Evolutionary conservation across 2,113 vertebrate genomes (phyloP).

Genomic region (Coreoperca whiteheadi): DNA sequence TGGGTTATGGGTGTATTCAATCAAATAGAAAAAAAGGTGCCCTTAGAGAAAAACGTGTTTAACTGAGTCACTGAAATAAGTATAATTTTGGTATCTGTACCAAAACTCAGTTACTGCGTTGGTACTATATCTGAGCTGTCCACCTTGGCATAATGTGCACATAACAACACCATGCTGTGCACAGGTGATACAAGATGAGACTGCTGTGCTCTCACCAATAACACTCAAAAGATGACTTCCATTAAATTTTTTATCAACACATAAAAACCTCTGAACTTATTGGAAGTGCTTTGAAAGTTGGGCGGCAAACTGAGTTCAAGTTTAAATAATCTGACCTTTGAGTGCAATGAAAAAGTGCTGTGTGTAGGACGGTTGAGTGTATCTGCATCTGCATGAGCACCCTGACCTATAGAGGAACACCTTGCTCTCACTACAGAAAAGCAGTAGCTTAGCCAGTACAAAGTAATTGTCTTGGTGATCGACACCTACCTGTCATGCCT

Average conservation of each 20-base stretch:
- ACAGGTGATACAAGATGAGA: neutral
- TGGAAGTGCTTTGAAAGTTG: neutral
- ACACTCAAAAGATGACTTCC: neutral
- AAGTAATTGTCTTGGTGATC: neutral
- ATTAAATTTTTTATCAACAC: neutral
- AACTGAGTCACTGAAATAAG: neutral
- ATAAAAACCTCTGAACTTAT: neutral
- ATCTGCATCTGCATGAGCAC: constrained; percentile 6
- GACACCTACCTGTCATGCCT: constrained; percentile 89
- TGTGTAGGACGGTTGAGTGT: neutral
- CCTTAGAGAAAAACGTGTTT: neutral
- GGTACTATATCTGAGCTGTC: neutral
- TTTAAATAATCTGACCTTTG: constrained; percentile 10
- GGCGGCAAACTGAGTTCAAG: neutral
- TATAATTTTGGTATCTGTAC: neutral
- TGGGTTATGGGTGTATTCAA: neutral
- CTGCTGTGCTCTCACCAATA: neutral
- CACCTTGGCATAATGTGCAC: neutral
- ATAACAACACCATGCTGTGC: neutral
- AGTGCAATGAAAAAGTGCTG: neutral
- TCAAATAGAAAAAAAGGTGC: neutral
- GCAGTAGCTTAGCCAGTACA: neutral
- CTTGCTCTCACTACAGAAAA: constrained; percentile 9
- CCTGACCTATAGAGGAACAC: neutral
- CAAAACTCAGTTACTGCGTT: neutral